A percentile compares a stretch with the other conserved stretches of the same genome.
These are phyloP conservation scores for Adelges cooleyi DNA, from an alignment of 1,140 invertebrate species.

Conservation along the genomic window DNA sequence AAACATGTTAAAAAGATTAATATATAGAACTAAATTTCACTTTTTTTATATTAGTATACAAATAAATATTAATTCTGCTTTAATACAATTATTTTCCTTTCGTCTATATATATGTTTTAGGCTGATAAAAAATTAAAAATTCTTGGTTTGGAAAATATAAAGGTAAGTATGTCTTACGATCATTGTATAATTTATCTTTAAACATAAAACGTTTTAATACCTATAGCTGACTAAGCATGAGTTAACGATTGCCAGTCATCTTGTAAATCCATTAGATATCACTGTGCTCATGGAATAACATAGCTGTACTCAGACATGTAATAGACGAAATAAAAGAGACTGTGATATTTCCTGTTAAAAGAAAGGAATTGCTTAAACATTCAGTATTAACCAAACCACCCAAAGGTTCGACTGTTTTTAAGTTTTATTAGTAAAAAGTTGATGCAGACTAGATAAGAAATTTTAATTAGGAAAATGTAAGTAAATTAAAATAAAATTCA, in stretches of 20 bases:
- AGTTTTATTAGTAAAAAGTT: background rate
- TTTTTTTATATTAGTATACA: too few species aligned
- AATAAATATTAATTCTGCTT: too few species aligned
- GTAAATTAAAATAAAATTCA: too few species aligned
- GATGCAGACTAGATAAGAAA: too few species aligned
- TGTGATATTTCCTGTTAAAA: slow-evolving; percentile 83
- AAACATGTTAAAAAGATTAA: too few species aligned
- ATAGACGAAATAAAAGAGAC: slow-evolving; percentile 86
- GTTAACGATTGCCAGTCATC: slow-evolving; percentile 86
- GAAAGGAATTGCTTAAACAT: slow-evolving; percentile 68
- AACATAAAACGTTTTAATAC: too few species aligned
- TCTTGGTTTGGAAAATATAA: slow-evolving; percentile 18
- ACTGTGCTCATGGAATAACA: slow-evolving; percentile 79
- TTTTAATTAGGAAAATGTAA: too few species aligned
- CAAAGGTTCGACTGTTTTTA: slow-evolving; percentile 54
- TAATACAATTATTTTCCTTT: too few species aligned
- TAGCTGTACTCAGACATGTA: slow-evolving; percentile 80
- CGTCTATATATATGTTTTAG: slow-evolving; percentile 9
- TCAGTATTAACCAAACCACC: slow-evolving; percentile 84
- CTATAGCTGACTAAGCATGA: slow-evolving; percentile 77
- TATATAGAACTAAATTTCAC: too few species aligned
- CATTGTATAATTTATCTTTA: background rate
- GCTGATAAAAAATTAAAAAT: slow-evolving; percentile 6
- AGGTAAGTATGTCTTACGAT: slow-evolving; percentile 6
- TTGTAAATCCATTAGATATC: slow-evolving; percentile 81